Percentiles rank a stretch among this genome's conserved stretches.
Conservation (phyloP, 2,113 vertebrate species). For the Dicentrarchus labrax region DNA sequence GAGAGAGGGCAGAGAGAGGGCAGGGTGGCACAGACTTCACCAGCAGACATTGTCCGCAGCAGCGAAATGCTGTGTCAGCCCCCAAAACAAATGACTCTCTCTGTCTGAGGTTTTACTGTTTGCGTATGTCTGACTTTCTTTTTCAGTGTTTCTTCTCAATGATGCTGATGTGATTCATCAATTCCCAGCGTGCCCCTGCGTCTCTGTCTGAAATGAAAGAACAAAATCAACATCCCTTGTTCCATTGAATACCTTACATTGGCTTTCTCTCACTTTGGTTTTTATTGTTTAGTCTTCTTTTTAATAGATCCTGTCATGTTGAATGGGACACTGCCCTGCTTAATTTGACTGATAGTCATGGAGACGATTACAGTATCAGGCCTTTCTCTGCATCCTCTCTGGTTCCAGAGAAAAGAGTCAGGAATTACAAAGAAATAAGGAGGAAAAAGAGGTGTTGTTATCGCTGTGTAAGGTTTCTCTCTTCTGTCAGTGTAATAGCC, state of each 20-base stretch:
- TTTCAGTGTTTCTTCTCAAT: slow-evolving; percentile 46
- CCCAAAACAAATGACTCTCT: slow-evolving; percentile 51
- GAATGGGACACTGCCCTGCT: not conserved
- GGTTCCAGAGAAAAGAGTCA: slow-evolving; percentile 14
- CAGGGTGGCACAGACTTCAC: slow-evolving; percentile 73
- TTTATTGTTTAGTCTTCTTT: not conserved
- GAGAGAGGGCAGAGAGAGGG: slow-evolving; percentile 2
- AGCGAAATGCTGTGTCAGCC: slow-evolving; percentile 62
- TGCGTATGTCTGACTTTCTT: slow-evolving; percentile 40
- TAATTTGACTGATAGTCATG: too few relatives aligned
- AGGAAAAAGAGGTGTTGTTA: not conserved
- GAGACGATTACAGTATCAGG: not conserved
- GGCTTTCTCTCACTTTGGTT: not conserved
- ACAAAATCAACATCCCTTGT: slow-evolving; percentile 16
- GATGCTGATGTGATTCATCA: slow-evolving; percentile 70
- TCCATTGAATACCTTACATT: not conserved
- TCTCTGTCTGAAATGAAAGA: slow-evolving; percentile 11
- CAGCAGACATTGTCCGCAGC: slow-evolving; percentile 46
- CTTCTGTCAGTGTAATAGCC: not conserved
- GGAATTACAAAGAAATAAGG: not conserved
- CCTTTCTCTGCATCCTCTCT: not conserved
- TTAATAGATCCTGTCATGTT: not conserved
- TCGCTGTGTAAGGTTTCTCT: not conserved
- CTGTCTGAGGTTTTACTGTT: slow-evolving; percentile 60
- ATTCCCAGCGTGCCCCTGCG: slow-evolving; percentile 31